Conservation (phyloP, 2,113 vertebrate species). For the Nyctibius bracteatus region DNA sequence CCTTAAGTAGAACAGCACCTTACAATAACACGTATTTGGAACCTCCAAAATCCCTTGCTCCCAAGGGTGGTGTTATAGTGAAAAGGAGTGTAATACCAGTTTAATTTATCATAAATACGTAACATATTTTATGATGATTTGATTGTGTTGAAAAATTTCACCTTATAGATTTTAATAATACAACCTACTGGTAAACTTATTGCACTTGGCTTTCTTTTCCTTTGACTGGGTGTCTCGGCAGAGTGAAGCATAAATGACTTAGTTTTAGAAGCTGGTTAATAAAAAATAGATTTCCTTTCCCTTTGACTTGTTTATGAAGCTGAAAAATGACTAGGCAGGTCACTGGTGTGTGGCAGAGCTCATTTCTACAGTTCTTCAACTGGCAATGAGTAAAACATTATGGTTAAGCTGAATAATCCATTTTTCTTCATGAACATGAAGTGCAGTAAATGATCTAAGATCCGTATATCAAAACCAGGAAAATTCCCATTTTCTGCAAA, state of each 20-base stretch:
- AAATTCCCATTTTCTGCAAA: neutral
- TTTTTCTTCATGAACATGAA: constrained; percentile 5
- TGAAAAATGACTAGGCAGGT: constrained; percentile 61
- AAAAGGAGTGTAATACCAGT: constrained; percentile 66
- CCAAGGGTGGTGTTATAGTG: constrained; percentile 43
- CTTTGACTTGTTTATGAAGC: constrained; percentile 70
- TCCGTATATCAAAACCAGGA: neutral
- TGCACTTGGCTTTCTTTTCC: constrained; percentile 59
- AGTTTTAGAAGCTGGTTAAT: constrained; percentile 71
- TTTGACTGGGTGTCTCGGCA: constrained; percentile 41
- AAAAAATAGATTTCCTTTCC: constrained; percentile 74
- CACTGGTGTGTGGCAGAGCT: constrained; percentile 64
- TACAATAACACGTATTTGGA: constrained; percentile 58
- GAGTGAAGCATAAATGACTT: constrained; percentile 62
- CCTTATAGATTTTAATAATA: constrained; percentile 72
- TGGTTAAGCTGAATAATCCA: neutral
- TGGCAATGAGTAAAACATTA: constrained; percentile 39
- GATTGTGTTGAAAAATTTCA: constrained; percentile 71
- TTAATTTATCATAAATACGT: constrained; percentile 74
- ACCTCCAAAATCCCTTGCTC: constrained; percentile 60
- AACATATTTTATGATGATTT: constrained; percentile 72
- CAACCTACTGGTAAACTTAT: constrained; percentile 60
- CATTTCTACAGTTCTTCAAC: constrained; percentile 61
- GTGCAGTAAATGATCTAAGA: neutral
- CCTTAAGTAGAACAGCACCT: constrained; percentile 54